Conservation (phyloP, 2,888 invertebrate species). For the Fissipunctia ypsillon region DNA sequence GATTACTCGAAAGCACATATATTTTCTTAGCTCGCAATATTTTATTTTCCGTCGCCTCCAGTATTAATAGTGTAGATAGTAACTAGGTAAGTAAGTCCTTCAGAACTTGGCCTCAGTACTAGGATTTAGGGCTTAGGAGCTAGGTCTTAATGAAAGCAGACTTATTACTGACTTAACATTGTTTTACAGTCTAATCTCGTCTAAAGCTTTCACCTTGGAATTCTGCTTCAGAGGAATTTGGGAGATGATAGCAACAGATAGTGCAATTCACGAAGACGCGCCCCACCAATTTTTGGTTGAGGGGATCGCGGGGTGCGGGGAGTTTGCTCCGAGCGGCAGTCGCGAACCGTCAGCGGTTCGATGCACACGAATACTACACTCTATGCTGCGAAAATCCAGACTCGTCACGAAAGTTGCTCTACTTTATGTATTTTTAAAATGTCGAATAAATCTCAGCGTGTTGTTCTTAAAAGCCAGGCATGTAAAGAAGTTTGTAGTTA, state of each 20-base stretch:
- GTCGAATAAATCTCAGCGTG: too few species aligned
- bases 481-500: too few species aligned
- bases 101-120: constrained; percentile 36
- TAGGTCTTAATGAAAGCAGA: constrained; percentile 48
- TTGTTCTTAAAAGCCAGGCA: too few species aligned
- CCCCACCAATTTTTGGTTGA: too few species aligned
- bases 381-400: too few species aligned
- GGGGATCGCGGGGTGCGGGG: too few species aligned
- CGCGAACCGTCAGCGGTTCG: too few species aligned
- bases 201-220: constrained; percentile 31
- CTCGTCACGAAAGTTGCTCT: too few species aligned
- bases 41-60: constrained; percentile 27
- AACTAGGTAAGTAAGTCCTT: constrained; percentile 37
- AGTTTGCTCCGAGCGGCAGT: too few species aligned
- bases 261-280: too few species aligned
- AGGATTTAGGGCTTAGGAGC: constrained; percentile 42
- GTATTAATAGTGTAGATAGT: constrained; percentile 19
- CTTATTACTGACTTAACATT: constrained; percentile 41
- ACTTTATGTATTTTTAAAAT: too few species aligned
- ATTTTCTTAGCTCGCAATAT: constrained; percentile 14
- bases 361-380: too few species aligned
- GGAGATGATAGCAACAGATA: neutral
- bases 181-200: constrained; percentile 35
- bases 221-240: constrained; percentile 29
- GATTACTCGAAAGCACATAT: neutral